A percentile compares a stretch with the other conserved stretches of the same genome.
phyloP scores from a whole-genome alignment of 1,140 invertebrate genomes.

The Chelonus insularis region DNA sequence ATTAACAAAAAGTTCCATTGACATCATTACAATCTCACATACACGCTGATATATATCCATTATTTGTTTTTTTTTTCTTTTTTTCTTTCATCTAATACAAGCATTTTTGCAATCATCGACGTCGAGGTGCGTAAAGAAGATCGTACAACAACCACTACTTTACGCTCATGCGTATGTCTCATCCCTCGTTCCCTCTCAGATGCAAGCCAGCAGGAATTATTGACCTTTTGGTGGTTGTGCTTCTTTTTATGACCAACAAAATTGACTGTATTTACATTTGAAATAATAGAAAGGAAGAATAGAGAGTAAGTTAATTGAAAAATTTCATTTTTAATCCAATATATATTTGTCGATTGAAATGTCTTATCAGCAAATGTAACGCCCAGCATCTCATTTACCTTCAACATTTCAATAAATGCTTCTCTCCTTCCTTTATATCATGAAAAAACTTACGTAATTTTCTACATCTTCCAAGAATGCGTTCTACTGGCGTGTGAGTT shows the following conservation, averaged over 20 bases:
- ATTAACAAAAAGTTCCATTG: constrained; percentile 3
- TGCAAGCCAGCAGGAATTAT: too few species aligned
- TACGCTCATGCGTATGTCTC: too few species aligned
- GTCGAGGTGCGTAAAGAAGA: not conserved
- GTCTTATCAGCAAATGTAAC: not conserved
- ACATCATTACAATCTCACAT: not conserved
- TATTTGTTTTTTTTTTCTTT: not conserved
- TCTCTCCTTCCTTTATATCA: not conserved
- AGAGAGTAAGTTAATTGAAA: too few species aligned
- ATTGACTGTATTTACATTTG: too few species aligned
- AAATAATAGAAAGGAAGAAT: too few species aligned
- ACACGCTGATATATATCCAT: constrained; percentile 19
- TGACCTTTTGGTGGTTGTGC: too few species aligned
- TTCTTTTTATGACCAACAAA: too few species aligned
- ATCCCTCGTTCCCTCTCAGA: too few species aligned
- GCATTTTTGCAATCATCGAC: not conserved
- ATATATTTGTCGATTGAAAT: not conserved
- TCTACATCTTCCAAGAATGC: not conserved
- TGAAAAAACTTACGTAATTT: not conserved
- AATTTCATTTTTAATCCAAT: not conserved
- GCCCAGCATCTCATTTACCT: constrained; percentile 13
- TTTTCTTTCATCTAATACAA: constrained; percentile 16
- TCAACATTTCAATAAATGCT: not conserved
- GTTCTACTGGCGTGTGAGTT: not conserved
- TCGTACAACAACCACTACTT: constrained; percentile 10